Percentiles rank a stretch among this genome's conserved stretches.
Evolutionary conservation across 2,888 invertebrate genomes (phyloP).

Genomic region (Byasa hedistus): DNA sequence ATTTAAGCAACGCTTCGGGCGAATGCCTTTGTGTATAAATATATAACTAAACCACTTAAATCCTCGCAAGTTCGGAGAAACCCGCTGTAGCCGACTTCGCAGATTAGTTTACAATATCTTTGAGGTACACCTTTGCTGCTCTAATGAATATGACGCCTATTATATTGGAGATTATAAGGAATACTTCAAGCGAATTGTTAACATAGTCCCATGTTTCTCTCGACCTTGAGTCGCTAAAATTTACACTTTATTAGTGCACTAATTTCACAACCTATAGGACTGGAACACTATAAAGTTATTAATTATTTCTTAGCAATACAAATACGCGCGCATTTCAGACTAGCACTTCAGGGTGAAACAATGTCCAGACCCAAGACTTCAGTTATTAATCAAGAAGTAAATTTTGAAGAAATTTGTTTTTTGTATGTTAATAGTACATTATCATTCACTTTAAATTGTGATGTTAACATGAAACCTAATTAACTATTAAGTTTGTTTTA

Average conservation of each 20-base stretch:
- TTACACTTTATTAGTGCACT: not conserved
- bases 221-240: not conserved
- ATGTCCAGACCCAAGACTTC: too few relatives aligned
- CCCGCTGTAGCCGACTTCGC: slow-evolving; percentile 3
- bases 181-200: not conserved
- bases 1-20: not conserved
- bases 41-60: slow-evolving; percentile 1
- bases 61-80: not conserved
- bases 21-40: slow-evolving; percentile 4
- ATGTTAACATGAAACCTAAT: slow-evolving; percentile 7
- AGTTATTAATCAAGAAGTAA: too few relatives aligned
- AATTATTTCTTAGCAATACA: too few relatives aligned
- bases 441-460: not conserved
- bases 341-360: too few relatives aligned
- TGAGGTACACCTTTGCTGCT: not conserved
- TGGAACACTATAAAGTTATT: not conserved
- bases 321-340: too few relatives aligned
- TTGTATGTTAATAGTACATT: too few relatives aligned
- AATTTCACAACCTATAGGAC: not conserved
- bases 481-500: slow-evolving; percentile 25
- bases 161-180: not conserved
- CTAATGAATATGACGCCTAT: not conserved
- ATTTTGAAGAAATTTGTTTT: too few relatives aligned
- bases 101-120: slow-evolving; percentile 5
- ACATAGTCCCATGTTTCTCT: not conserved